These are phyloP conservation scores for Crambe crambe DNA, from an alignment of 37 sponge, comb jelly and placozoan genomes.

Conservation along the genomic window DNA sequence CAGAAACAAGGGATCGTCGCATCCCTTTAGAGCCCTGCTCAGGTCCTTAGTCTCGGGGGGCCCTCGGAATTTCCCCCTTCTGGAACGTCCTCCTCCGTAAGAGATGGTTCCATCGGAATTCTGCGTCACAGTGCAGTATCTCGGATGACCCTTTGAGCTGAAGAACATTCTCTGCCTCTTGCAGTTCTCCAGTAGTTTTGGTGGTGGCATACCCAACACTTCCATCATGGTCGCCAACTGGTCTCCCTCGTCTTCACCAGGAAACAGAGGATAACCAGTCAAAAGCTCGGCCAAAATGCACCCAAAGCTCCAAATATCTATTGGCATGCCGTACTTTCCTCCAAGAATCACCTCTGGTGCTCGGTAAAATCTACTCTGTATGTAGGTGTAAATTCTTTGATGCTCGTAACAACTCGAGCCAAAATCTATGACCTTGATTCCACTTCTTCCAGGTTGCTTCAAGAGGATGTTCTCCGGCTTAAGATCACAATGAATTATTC, in stretches of 20 bases:
- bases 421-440: slow-evolving; percentile 96
- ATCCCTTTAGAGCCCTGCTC: slow-evolving; percentile 85
- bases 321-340: slow-evolving; percentile 93
- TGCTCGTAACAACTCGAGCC: slow-evolving; percentile 97
- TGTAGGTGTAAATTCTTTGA: slow-evolving; percentile 96
- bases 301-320: slow-evolving; percentile 99
- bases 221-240: slow-evolving; percentile 95
- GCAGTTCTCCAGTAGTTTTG: slow-evolving; percentile 73
- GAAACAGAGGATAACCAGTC: slow-evolving; percentile 93
- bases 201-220: slow-evolving; percentile 85
- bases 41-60: slow-evolving; percentile 82
- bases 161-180: slow-evolving; percentile 71
- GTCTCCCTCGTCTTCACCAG: slow-evolving; percentile 93
- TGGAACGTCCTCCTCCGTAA: slow-evolving; percentile 77
- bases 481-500: slow-evolving; percentile 99
- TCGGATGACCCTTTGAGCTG: slow-evolving; percentile 85
- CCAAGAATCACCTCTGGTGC: slow-evolving; percentile 97
- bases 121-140: slow-evolving; percentile 57
- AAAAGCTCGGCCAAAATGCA: slow-evolving; percentile 94
- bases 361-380: slow-evolving; percentile 94
- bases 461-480: slow-evolving; percentile 98
- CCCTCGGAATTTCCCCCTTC: slow-evolving; percentile 87
- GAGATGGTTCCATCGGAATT: slow-evolving; percentile 72
- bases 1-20: slow-evolving; percentile 89
- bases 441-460: slow-evolving; percentile 92